Conservation (phyloP, 2,888 invertebrate genomes). For the Brachyptera risi region DNA sequence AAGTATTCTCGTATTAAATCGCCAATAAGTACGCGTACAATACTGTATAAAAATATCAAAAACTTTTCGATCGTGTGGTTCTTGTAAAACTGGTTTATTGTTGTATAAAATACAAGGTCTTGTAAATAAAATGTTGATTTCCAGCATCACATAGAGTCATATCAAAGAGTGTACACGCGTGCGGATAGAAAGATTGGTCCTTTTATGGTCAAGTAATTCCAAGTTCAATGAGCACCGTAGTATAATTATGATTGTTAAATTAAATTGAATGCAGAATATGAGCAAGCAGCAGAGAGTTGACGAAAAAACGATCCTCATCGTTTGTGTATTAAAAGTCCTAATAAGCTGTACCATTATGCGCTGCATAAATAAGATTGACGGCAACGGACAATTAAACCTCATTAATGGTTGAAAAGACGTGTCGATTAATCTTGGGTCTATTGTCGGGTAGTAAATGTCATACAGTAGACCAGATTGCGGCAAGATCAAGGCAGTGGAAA, state of each 20-base stretch:
- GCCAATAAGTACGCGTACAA: slow-evolving; percentile 20
- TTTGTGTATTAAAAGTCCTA: no score
- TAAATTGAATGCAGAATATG: no score
- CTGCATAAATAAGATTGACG: no score
- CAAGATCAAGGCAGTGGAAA: slow-evolving; percentile 7
- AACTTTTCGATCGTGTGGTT: slow-evolving; percentile 17
- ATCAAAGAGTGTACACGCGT: neutral
- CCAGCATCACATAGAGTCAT: neutral
- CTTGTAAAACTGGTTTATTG: slow-evolving; percentile 23
- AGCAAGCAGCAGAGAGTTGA: no score
- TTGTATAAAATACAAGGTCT: neutral
- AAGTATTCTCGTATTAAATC: slow-evolving; percentile 17
- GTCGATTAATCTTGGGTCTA: neutral
- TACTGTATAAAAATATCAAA: slow-evolving; percentile 14
- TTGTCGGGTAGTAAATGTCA: neutral
- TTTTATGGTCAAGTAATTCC: slow-evolving; percentile 26
- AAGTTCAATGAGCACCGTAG: slow-evolving; percentile 22
- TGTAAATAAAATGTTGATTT: slow-evolving; percentile 18
- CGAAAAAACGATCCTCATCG: no score
- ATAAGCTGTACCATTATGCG: no score
- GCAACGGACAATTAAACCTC: no score
- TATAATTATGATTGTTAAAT: no score
- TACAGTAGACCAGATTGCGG: neutral
- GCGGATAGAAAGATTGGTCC: neutral
- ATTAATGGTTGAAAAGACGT: neutral